Conservation (phyloP, 1,140 invertebrate species). For the Branchinecta lindahli region DNA sequence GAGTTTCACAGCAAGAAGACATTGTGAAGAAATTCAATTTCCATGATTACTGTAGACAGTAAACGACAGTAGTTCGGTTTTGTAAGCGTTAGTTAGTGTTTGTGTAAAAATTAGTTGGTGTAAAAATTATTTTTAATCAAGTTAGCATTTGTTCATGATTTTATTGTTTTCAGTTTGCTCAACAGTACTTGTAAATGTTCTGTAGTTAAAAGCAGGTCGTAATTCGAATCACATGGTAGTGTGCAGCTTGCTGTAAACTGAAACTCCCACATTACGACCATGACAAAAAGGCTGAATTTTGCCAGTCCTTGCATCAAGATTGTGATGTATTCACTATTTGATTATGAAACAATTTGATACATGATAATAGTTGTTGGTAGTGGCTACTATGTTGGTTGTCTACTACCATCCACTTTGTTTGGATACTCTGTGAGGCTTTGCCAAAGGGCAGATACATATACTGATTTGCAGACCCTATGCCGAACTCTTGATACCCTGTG, state of each 20-base stretch:
- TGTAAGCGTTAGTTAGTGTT: no score
- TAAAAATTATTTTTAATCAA: no score
- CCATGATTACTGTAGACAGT: no score
- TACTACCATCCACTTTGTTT: no score
- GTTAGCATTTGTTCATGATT: background rate
- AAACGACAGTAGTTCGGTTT: no score
- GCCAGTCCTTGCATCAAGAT: background rate
- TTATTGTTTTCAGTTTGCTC: background rate
- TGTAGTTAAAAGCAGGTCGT: background rate
- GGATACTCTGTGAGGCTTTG: no score
- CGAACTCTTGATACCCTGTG: no score
- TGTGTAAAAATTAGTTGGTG: no score
- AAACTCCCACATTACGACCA: constrained; percentile 5
- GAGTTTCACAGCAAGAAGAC: no score
- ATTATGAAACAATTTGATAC: constrained; percentile 2
- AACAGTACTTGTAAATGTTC: constrained; percentile 6
- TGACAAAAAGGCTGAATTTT: constrained; percentile 5
- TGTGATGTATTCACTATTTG: constrained; percentile 6
- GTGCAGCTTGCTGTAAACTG: constrained; percentile 1
- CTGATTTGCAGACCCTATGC: no score
- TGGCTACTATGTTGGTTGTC: constrained; percentile 3
- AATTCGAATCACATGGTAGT: constrained; percentile 9
- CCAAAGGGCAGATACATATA: no score
- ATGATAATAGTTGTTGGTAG: constrained; percentile 6
- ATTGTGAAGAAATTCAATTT: no score